phyloP scores from a whole-genome alignment of 1,140 invertebrate genomes.

The Achatina immaculata region DNA sequence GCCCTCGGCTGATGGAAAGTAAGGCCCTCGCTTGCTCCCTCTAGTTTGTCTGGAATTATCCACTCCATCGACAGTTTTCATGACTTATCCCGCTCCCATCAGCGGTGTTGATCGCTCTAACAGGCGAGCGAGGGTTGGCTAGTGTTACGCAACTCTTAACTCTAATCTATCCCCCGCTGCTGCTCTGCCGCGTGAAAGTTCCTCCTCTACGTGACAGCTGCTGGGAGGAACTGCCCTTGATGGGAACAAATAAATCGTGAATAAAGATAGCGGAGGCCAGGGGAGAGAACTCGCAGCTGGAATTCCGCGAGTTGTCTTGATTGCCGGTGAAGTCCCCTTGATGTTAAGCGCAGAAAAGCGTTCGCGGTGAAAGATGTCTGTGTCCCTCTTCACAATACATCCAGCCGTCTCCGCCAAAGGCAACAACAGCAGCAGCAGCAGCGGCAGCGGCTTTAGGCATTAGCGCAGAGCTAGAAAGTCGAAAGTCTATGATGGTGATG shows the following conservation, averaged over 20 bases:
- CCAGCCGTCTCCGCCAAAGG: too few relatives aligned
- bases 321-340: too few relatives aligned
- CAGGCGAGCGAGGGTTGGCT: not conserved
- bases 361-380: too few relatives aligned
- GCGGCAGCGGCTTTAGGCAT: too few relatives aligned
- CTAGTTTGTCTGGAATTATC: not conserved
- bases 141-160: conserved; percentile 19
- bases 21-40: not conserved
- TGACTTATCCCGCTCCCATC: conserved; percentile 28
- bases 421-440: too few relatives aligned
- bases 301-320: too few relatives aligned
- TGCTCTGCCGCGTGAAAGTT: conserved; percentile 4
- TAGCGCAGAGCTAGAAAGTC: too few relatives aligned
- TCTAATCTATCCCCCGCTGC: conserved; percentile 1
- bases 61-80: conserved; percentile 27
- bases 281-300: too few relatives aligned
- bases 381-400: too few relatives aligned
- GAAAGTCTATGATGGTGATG: too few relatives aligned
- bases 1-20: not conserved
- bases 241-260: conserved; percentile 20
- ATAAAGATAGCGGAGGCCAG: not conserved
- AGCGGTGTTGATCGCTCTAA: conserved; percentile 1
- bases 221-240: not conserved
- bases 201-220: conserved; percentile 1
- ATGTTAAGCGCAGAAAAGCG: too few relatives aligned